These are phyloP conservation scores for Ganaspis sp. DNA, from an alignment of 1,140 invertebrate species.

Conservation along the genomic window DNA sequence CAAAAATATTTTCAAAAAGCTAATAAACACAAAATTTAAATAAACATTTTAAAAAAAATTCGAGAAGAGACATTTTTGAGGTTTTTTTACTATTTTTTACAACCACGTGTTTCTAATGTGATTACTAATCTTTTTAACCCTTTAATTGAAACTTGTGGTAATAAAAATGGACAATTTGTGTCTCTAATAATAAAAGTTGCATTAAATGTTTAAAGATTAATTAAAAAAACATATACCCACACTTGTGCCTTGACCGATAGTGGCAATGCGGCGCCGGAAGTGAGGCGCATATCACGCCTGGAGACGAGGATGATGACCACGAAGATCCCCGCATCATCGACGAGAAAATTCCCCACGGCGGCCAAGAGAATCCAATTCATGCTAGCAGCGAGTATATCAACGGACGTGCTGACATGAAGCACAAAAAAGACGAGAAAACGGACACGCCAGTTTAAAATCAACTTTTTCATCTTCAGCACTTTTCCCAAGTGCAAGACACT, in stretches of 20 bases:
- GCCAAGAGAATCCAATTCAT: slow-evolving; percentile 74
- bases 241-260: slow-evolving; percentile 75
- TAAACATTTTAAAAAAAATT: no score
- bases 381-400: slow-evolving; percentile 74
- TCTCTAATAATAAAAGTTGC: background rate
- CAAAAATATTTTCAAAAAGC: no score
- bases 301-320: slow-evolving; percentile 72
- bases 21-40: no score
- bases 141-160: no score
- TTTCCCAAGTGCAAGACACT: background rate
- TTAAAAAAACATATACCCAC: slow-evolving; percentile 46
- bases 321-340: slow-evolving; percentile 73
- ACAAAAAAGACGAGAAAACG: slow-evolving; percentile 73
- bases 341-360: slow-evolving; percentile 72
- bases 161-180: background rate
- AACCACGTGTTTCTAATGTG: no score
- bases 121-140: no score
- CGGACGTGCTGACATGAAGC: slow-evolving; percentile 71
- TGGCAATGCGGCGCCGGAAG: slow-evolving; percentile 76
- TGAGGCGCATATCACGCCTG: slow-evolving; percentile 74
- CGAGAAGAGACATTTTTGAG: no score
- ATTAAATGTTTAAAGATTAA: slow-evolving; percentile 14
- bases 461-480: background rate
- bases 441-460: slow-evolving; percentile 71
- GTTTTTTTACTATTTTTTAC: no score